A percentile compares a stretch with the other conserved stretches of the same genome.
phyloP scores from a whole-genome alignment of 2,888 invertebrate species.

The Sepiola atlantica region DNA sequence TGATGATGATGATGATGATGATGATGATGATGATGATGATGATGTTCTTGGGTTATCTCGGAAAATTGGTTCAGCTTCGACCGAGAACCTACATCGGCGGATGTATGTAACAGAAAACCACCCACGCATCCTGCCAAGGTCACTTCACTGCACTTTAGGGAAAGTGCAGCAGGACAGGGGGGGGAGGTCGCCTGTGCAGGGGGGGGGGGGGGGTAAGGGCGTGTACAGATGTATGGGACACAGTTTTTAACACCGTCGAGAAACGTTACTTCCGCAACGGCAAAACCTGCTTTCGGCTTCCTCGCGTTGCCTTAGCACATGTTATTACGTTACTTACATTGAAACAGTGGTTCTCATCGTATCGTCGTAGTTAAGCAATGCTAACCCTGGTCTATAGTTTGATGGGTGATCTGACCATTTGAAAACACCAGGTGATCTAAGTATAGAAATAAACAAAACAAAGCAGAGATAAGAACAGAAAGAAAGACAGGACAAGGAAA shows the following conservation, averaged over 20 bases:
- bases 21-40: no score
- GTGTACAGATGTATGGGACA: not conserved
- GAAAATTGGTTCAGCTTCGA: not conserved
- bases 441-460: not conserved
- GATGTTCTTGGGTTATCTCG: no score
- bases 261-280: not conserved
- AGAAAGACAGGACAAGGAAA: not conserved
- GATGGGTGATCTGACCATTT: no score
- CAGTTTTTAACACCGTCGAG: not conserved
- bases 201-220: not conserved
- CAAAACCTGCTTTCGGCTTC: not conserved
- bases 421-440: not conserved
- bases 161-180: accelerated
- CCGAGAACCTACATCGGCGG: not conserved
- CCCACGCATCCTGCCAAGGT: slow-evolving; percentile 1
- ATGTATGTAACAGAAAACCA: not conserved
- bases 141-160: not conserved
- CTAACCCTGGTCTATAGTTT: no score
- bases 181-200: not conserved
- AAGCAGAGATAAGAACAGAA: not conserved
- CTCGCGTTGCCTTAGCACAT: not conserved
- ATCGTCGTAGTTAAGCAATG: no score
- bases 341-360: no score
- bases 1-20: no score
- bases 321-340: no score